phyloP scores from a whole-genome alignment of 2,797 vertebrate genomes.

The Triplophysa bombifrons region DNA sequence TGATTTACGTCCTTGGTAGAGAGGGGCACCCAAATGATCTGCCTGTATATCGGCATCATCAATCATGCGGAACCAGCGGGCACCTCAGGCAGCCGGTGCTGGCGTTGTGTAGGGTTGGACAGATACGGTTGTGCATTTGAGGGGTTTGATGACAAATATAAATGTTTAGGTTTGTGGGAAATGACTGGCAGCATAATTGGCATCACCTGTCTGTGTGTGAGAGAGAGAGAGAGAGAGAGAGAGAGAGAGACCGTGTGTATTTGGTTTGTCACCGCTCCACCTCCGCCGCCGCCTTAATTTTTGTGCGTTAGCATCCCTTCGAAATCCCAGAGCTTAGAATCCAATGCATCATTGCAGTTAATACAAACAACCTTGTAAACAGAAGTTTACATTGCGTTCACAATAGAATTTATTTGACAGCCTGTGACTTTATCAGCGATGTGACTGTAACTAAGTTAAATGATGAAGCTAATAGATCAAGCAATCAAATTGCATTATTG shows the following conservation, averaged over 20 bases:
- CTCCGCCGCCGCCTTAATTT: slow-evolving; percentile 32
- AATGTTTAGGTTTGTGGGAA: slow-evolving; percentile 63
- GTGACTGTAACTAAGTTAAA: background rate
- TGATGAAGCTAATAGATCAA: slow-evolving; percentile 11
- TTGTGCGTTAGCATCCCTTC: slow-evolving; percentile 38
- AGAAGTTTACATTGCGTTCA: slow-evolving; percentile 17
- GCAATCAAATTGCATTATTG: slow-evolving; percentile 26
- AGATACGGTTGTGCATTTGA: slow-evolving; percentile 35
- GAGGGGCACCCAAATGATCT: slow-evolving; percentile 84
- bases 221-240: background rate
- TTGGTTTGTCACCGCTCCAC: slow-evolving; percentile 45
- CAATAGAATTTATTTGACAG: slow-evolving; percentile 3
- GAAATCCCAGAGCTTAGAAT: slow-evolving; percentile 18
- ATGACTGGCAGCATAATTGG: slow-evolving; percentile 53
- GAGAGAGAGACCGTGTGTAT: slow-evolving; percentile 6
- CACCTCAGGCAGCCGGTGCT: slow-evolving; percentile 69
- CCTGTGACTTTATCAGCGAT: slow-evolving; percentile 34
- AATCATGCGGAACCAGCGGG: slow-evolving; percentile 83
- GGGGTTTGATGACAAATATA: slow-evolving; percentile 64
- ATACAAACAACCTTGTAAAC: slow-evolving; percentile 19
- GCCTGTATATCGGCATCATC: slow-evolving; percentile 78
- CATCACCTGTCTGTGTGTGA: slow-evolving; percentile 32
- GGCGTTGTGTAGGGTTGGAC: slow-evolving; percentile 69
- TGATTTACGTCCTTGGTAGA: slow-evolving; percentile 83
- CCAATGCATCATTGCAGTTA: slow-evolving; percentile 37